Base-by-base conservation (phyloP, 2,888 invertebrate species). In the Deilephila elpenor region DNA sequence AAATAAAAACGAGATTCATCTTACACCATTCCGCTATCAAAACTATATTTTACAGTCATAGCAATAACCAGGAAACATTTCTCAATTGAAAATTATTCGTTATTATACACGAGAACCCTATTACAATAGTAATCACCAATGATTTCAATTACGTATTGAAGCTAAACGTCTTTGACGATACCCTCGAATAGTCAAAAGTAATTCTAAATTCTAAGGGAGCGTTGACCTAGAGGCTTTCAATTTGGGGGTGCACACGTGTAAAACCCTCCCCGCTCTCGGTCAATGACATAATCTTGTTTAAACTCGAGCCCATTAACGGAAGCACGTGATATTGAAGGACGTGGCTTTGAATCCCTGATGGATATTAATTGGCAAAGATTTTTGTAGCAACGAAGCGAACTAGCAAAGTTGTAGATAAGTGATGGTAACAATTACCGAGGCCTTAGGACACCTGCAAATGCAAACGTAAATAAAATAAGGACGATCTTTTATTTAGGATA, bases 181-280 rank as follows among this genome's bases (percentile, higher is more conserved):
- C 56, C 8, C 51, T n/a, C 56, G 56, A 56, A 56, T 56, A 56
- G 56, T 56, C 56, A 56, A 56, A 56, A 56, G 56, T 56, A n/a
- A 56, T 56, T 56, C 56, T n/a, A 56, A 56, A 56, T 56, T 5
- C 56, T 56, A 1, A 56, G 56, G 6, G 56, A 5, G n/a, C 56
- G 56, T 56, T 56, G 56, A 56, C 56, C 56, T 56, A 56, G 53
- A 56, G 53, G 56, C 56, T 56, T n/a, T 56, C 56, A 56, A 56
- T 56, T 56, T n/a, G 56, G 56, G 56, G 56, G 56, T 56, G 56
- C 56, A 56, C 56, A 56, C 56, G 56, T 56, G 56, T 56, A 56
- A n/a, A 1, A 44, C 44, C 37, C 44, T 44, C 56, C 53, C 17
- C 19, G 17, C 53, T 53, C 53, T 19, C 56, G 56, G 56, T 56